Conservation (phyloP, 2,888 invertebrate species). For the Stenodera caucasica region DNA sequence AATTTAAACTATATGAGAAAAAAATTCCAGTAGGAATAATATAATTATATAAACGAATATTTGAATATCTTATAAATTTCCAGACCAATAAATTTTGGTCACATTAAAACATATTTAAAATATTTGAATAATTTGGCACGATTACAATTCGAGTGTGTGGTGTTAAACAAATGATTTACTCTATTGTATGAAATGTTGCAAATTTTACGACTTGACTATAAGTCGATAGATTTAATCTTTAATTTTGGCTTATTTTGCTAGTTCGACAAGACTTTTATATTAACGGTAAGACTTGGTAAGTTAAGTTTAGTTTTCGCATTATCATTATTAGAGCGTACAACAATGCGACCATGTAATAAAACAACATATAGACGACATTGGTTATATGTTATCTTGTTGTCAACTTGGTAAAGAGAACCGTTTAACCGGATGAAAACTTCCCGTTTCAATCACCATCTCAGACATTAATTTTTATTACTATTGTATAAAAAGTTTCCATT, state of each 20-base stretch:
- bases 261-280: background rate
- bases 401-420: constrained; percentile 16
- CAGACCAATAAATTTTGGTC: background rate
- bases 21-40: no score
- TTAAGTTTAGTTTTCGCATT: constrained; percentile 7
- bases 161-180: background rate
- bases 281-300: constrained; percentile 14
- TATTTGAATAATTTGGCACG: background rate
- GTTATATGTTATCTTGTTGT: background rate
- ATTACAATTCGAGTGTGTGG: background rate
- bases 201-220: no score
- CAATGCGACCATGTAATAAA: background rate
- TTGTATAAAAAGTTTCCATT: background rate
- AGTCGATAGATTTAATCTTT: no score
- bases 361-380: background rate
- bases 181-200: no score
- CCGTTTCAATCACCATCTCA: constrained; percentile 23
- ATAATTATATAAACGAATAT: no score
- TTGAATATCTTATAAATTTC: background rate
- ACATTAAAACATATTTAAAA: background rate
- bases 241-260: background rate
- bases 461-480: background rate
- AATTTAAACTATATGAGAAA: no score
- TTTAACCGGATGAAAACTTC: constrained; percentile 36
- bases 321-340: constrained; percentile 18